Base-by-base conservation (phyloP, 2,888 invertebrate species). In the Celastrina argiolus region DNA sequence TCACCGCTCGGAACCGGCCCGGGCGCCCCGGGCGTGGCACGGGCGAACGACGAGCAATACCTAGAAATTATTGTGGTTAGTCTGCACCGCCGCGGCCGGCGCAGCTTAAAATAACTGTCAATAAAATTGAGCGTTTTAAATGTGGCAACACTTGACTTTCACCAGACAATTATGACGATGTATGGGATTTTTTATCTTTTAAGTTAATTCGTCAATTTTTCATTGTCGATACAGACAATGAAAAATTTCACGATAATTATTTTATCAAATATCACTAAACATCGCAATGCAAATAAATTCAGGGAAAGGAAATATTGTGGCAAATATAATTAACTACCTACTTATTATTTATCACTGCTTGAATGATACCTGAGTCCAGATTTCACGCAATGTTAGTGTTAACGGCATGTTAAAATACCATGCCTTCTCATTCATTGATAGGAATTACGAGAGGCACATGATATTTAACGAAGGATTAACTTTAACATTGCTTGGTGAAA, bases 21-120 rank as follows among this genome's bases (percentile, higher is more conserved):
- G 73, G 71, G 69, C 70, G 84, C 84, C 84, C 67, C 78, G 69
- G 84, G 84, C 83, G 71, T 84, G 84, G 84, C 84, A 84, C 84
- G 84, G 81, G 84, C 84, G 75, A 66, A 72, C 77, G 81, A 84
- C 84, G 75, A 66, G 72, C 77, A 78, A 76, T 76, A 81, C 75
- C 83, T 83, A 83, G 84, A 78, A 80, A 81, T 80, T 80, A 78
- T 74, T 76, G 69, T 65, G 58, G 58, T 65, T 73, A 74, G 73
- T 75, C 76, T 79, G 76, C 78, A 77, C 76, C 76, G 74, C 74
- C 76, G 76, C 76, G 75, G 74, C 74, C 76, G 76, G 75, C 75
- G 78, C 75, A 72, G 73, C 77, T 81, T 82, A 66, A 67, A 70
- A 69, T 72, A 71, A 73, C 71, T 71, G 71, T 74, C 70, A 72